Base-by-base conservation (phyloP, 2,797 vertebrate genomes). In the Diglossa cyanea region DNA sequence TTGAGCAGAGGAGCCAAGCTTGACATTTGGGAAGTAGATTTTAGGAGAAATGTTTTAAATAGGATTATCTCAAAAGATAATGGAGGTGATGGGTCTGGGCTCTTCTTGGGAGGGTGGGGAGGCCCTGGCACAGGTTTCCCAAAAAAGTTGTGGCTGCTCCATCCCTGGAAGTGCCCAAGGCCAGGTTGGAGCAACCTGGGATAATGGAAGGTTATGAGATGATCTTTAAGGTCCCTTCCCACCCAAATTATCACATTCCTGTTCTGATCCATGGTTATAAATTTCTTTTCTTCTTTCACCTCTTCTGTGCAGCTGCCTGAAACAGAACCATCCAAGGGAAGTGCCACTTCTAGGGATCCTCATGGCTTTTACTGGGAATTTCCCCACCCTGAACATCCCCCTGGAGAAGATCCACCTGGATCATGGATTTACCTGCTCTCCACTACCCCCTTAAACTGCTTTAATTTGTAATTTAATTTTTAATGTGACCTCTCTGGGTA, bases 251-350 rank as follows among this genome's bases (percentile, higher is more conserved):
- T 25, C 40, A 3, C 16, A 0, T 50, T 28, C 31, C 40, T 35
- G 4, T 50, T 2, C 28, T 19, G 28, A 60, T 4, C 25, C 18
- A 12, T 50, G 0, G 0, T 8, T 70, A 17, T 3, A 10, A 61
- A 75, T 65, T 61, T 2, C 10, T 21, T 33, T 23, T 66, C 6
- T 54, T 86, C 37, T 68, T 90, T 63, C 24, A 3, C 7, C 63
- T 78, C 12, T 66, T 68, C n/a, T 37, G 4, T 37, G 76, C 68
- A 44, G 54, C 86, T 83, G 51, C 30, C n/a, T 54, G 47, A 20
- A 26, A 16, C 8, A 11, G 14, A 25, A 58, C n/a, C 12, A 3
- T 7, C n/a, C 19, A 12, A n/a, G 50, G 25, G 4, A 35, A 40
- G 8, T n/a, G 54, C 9, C 40, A 31, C 8, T 53, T 47, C 30